Evolutionary conservation across 2,888 invertebrate species (phyloP).

Genomic region (Tinea semifulvella): DNA sequence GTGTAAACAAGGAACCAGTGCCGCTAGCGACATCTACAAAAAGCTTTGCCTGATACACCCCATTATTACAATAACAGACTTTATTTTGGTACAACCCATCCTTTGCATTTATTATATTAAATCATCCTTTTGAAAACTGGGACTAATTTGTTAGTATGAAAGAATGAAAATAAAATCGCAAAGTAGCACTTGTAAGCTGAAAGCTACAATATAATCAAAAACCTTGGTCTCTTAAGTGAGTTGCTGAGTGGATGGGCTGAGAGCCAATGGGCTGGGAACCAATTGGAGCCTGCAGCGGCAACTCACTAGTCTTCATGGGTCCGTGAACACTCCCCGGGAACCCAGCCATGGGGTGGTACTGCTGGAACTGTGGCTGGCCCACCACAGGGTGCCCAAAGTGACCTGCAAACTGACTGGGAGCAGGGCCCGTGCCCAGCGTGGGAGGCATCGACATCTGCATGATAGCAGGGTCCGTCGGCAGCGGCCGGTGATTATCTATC

Average conservation of each 20-base stretch:
- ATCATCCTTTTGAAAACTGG: too few species aligned
- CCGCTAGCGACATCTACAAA: too few species aligned
- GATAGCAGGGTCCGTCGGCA: conserved; percentile 98
- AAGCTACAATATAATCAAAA: conserved; percentile 42
- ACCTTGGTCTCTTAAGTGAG: conserved; percentile 69
- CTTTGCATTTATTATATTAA: too few species aligned
- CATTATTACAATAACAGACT: too few species aligned
- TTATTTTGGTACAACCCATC: too few species aligned
- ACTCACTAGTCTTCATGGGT: conserved; percentile 64
- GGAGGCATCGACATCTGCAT: conserved; percentile 88
- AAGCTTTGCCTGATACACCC: too few species aligned
- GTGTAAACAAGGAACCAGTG: too few species aligned
- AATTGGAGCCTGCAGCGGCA: conserved; percentile 50
- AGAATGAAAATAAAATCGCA: conserved; percentile 51
- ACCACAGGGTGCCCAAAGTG: conserved; percentile 79
- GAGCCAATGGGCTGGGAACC: conserved; percentile 53
- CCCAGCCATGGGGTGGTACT: conserved; percentile 61
- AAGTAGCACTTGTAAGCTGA: conserved; percentile 43
- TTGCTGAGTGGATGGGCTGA: conserved; percentile 51
- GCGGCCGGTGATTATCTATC: conserved; percentile 84
- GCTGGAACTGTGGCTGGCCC: conserved; percentile 61
- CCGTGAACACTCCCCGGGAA: conserved; percentile 57
- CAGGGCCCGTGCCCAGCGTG: conserved; percentile 69
- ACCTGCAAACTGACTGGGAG: conserved; percentile 66
- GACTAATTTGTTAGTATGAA: too few species aligned